Base-by-base conservation (phyloP, 2,113 vertebrate genomes). In the Fregetta grallaria region DNA sequence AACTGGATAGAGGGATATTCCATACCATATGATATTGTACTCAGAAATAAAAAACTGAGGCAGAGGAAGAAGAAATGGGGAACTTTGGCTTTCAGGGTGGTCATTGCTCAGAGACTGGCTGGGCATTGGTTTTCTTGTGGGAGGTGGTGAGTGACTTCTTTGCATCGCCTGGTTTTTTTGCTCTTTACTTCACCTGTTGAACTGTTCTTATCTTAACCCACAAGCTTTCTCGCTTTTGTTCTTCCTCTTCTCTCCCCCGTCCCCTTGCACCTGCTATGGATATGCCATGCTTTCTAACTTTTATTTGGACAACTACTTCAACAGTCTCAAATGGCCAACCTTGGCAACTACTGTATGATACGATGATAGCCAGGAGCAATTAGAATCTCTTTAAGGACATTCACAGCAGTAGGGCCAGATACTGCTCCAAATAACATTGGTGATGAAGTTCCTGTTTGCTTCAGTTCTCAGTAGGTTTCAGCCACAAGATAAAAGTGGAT, bases 151-250 rank as follows among this genome's bases (percentile, higher is more conserved):
- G 16, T 5, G 14, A 84, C 18, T 59, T 72, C 25, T 67, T 70
- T 63, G 7, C 10, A 2, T 52, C 8, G 3, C 1, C 17, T 55
- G 38, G 0, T 3, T 50, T 70, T 85, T 94, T 73, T 71, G 4
- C 36, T 81, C 19, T 47, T 73, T 85, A 15, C 6, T 73, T 85
- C 18, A 40, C 30, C 21, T 12, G 3, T 45, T 74, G 47, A 15
- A 75, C 10, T 66, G 50, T 7, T 71, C 63, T 92, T 52, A 15
- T n/a, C 40, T 58, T 71, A 30, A 19, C 7, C 12, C 21, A 75
- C 19, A 34, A 40, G 8, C 6, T 63, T 84, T 65, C 21, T 72
- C 2, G 0, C 5, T 72, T 68, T 59, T 76, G 2, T 65, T 62
- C 44, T 38, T 77, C 12, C 8, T 74, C 11, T 55, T 76, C 13